Conservation (phyloP, 2,113 vertebrate genomes). For the Salvelinus alpinus region DNA sequence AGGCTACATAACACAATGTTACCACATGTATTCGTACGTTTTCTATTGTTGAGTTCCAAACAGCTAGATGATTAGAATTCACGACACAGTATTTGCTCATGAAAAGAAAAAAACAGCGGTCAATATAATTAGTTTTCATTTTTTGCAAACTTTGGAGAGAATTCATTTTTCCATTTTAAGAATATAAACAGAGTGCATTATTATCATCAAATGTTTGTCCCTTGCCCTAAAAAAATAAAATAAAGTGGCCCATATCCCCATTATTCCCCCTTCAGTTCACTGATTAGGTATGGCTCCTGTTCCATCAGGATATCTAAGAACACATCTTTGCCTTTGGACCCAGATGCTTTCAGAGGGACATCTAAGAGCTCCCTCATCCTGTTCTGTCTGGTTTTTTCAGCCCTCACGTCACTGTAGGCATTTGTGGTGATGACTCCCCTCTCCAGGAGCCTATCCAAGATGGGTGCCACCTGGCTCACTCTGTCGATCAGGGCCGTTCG, state of each 20-base stretch:
- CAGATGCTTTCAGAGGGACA: neutral
- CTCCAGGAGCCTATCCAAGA: slow-evolving; percentile 54
- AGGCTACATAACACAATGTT: too few species aligned
- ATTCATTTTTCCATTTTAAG: too few species aligned
- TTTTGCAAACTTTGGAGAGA: too few species aligned
- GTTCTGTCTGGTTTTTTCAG: neutral
- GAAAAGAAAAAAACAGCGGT: too few species aligned
- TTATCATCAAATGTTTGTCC: neutral
- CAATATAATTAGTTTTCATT: too few species aligned
- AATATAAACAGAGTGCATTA: too few species aligned
- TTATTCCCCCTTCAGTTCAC: slow-evolving; percentile 22
- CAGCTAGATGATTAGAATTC: too few species aligned
- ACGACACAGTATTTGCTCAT: too few species aligned
- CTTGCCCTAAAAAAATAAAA: too few species aligned
- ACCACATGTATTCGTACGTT: too few species aligned
- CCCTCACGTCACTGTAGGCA: neutral
- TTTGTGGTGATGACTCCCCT: neutral
- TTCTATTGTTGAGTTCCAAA: too few species aligned
- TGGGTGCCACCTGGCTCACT: slow-evolving; percentile 1
- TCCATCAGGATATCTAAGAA: slow-evolving; percentile 23
- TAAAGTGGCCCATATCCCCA: too few species aligned
- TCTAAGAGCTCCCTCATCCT: slow-evolving; percentile 29
- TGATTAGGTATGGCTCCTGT: neutral
- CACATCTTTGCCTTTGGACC: slow-evolving; percentile 13
- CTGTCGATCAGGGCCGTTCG: fast-evolving